Evolutionary conservation across 2,113 vertebrate species (phyloP).

Genomic region (Elgaria multicarinata): DNA sequence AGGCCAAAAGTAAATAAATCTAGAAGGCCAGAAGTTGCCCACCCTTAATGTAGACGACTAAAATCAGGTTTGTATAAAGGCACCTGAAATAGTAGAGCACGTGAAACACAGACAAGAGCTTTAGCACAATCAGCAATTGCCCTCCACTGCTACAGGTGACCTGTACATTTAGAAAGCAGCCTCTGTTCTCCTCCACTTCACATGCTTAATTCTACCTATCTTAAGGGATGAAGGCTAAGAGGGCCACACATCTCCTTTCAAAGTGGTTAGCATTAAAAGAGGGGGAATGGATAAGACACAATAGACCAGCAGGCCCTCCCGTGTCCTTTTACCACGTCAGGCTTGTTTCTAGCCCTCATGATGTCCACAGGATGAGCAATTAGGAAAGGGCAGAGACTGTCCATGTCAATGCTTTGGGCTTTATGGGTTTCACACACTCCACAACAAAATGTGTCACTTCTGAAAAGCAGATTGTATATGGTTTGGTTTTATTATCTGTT

Average conservation of each 20-base stretch:
- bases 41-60: not conserved
- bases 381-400: not conserved
- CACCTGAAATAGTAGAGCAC: not conserved
- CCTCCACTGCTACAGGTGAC: not conserved
- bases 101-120: not conserved
- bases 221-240: not conserved
- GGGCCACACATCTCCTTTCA: not conserved
- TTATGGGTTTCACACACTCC: not conserved
- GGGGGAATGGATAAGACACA: not conserved
- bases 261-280: not conserved
- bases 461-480: too few species aligned
- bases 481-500: too few species aligned
- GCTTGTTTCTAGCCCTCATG: not conserved
- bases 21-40: too few species aligned
- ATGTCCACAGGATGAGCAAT: not conserved
- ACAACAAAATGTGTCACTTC: not conserved
- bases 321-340: not conserved
- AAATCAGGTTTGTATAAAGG: not conserved
- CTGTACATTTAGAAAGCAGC: not conserved
- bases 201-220: not conserved
- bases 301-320: not conserved
- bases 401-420: not conserved
- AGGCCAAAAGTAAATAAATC: too few species aligned
- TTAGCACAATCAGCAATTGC: not conserved
- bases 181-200: not conserved